phyloP scores from a whole-genome alignment of 2,888 invertebrate species.

The Drosophila neutralis region DNA sequence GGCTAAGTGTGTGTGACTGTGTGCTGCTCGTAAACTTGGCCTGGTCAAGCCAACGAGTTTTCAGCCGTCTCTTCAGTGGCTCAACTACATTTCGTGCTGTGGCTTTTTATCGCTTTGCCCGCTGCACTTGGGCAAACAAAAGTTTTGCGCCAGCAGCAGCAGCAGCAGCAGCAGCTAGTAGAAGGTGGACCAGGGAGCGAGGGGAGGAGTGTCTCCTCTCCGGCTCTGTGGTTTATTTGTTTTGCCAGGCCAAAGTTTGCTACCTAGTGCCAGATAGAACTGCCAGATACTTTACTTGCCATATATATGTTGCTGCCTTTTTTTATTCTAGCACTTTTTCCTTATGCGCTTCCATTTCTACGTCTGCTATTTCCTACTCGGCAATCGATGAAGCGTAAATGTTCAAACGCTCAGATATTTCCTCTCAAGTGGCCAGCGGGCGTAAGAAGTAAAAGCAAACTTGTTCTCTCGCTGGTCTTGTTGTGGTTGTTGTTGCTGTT shows the following conservation, averaged over 20 bases:
- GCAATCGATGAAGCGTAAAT: constrained; percentile 82
- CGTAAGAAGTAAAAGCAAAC: constrained; percentile 45
- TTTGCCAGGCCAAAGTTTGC: constrained; percentile 76
- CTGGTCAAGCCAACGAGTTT: constrained; percentile 54
- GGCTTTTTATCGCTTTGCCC: constrained; percentile 66
- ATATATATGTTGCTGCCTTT: constrained; percentile 4
- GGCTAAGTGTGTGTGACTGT: constrained; percentile 1
- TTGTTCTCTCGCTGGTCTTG: constrained; percentile 1
- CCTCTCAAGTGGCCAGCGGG: constrained; percentile 53
- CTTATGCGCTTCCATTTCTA: not conserved
- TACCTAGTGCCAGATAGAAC: constrained; percentile 58
- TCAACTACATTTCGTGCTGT: constrained; percentile 54
- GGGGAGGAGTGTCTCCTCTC: not conserved
- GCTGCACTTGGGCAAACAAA: constrained; percentile 78
- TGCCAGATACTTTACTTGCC: constrained; percentile 58
- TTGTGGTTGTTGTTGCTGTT: constrained; percentile 1
- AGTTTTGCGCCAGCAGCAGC: constrained; percentile 49
- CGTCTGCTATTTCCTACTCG: constrained; percentile 33
- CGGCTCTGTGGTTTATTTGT: constrained; percentile 74
- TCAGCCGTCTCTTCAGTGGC: constrained; percentile 39
- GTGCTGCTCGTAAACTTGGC: constrained; percentile 56
- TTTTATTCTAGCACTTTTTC: constrained; percentile 1
- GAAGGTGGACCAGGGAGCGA: not conserved
- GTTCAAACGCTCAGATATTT: constrained; percentile 78
- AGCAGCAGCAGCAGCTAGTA: not conserved